Base-by-base conservation (phyloP, 2,113 vertebrate genomes). In the Grammomys dolichurus region DNA sequence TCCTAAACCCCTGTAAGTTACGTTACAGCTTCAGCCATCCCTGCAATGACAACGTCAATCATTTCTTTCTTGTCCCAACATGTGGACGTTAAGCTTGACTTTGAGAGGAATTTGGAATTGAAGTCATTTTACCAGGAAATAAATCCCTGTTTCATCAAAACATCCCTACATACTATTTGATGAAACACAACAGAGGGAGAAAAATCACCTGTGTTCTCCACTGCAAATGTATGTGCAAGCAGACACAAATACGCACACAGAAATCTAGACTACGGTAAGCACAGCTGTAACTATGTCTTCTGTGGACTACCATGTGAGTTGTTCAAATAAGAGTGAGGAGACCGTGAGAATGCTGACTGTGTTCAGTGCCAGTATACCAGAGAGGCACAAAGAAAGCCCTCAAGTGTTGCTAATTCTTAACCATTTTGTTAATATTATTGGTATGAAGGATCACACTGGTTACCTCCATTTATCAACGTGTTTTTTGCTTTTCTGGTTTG, bases 151-250 rank as follows among this genome's bases (percentile, higher is more conserved):
- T 84, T 73, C 75, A 31, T 17, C 48, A 70, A 28, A 12, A 67
- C 48, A 72, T 48, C n/a, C 33, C 46, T 88, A 46, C 2, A 13
- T 31, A 28, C 14, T 72, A 86, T 31, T 33, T 72, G 31, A 72
- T 26, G 10, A 73, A 90, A 93, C 20, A 43, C 40, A 60, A 51
- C 48, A 54, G 60, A 58, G 16, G 28, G 28, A 17, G 58, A 7
- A 82, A 72, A 26, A 70, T 48, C 9, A n/a, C 51, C n/a, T 75
- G 58, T 75, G 33, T 4, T 95, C 40, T 96, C 54, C 14, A 40
- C 28, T 9, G 28, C 3, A 7, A 56, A 46, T 0, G 4, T 43
- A 36, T 0, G 0, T 40, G 0, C 31, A 5, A 11, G 1, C 33
- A 20, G 19, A 17, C 5, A 26, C 36, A 28, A 10, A 28, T 3